phyloP scores from a whole-genome alignment of 2,113 vertebrate genomes.

The Malurus elegans region DNA sequence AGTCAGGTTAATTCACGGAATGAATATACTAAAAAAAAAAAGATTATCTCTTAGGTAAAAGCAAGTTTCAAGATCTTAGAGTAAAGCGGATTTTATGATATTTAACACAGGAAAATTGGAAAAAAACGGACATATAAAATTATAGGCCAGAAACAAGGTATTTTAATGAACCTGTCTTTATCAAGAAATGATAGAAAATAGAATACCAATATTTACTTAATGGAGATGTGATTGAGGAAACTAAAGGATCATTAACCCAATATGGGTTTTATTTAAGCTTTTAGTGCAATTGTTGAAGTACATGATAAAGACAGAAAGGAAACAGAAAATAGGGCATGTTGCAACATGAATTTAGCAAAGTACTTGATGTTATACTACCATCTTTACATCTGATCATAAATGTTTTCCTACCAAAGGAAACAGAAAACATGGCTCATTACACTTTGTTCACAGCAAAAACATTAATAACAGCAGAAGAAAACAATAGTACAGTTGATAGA shows the following conservation, averaged over 20 bases:
- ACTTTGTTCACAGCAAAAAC: background rate
- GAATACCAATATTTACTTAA: background rate
- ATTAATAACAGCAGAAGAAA: background rate
- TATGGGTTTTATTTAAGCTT: background rate
- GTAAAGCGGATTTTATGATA: background rate
- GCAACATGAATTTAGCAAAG: background rate
- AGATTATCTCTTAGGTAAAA: background rate
- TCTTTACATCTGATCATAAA: background rate
- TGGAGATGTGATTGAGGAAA: background rate
- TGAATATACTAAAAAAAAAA: background rate
- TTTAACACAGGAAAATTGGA: fast-evolving
- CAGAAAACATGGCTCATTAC: background rate
- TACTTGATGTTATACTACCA: background rate
- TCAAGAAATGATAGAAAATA: background rate
- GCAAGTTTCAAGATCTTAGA: background rate
- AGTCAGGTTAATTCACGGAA: background rate
- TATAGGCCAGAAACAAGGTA: background rate
- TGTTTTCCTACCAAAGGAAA: background rate
- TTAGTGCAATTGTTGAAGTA: background rate
- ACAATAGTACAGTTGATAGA: background rate
- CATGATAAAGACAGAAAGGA: background rate
- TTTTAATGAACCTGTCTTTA: background rate
- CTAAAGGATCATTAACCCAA: background rate
- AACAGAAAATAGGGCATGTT: background rate
- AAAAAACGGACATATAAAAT: background rate